These are phyloP conservation scores for Synodontis membranacea DNA, from an alignment of 2,113 vertebrate genomes.

Conservation along the genomic window DNA sequence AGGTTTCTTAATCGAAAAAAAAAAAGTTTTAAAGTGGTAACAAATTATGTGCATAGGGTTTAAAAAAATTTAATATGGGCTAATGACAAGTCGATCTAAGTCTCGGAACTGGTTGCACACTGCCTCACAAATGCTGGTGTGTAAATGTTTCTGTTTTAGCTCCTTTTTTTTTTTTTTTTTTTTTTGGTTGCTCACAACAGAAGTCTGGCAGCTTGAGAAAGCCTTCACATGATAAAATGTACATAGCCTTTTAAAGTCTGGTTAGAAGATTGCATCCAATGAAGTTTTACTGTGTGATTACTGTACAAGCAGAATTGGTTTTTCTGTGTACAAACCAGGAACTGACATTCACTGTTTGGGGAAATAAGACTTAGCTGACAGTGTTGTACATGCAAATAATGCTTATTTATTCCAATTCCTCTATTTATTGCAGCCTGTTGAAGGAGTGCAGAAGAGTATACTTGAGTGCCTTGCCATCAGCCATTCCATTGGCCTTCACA, in stretches of 20 bases:
- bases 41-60: neutral
- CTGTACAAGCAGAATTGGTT: neutral
- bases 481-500: conserved; percentile 80
- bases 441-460: conserved; percentile 80
- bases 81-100: neutral
- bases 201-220: neutral
- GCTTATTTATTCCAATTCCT: neutral
- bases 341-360: neutral
- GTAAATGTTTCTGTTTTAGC: neutral
- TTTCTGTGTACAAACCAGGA: neutral
- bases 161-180: no score
- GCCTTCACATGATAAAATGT: neutral
- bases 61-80: neutral
- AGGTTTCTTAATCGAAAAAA: neutral
- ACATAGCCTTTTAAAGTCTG: neutral
- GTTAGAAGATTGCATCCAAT: neutral
- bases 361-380: neutral
- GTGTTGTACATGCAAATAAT: neutral
- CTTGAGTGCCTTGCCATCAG: conserved; percentile 89
- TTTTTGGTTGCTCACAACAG: no score
- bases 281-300: neutral
- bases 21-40: neutral
- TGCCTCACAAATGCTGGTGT: neutral
- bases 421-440: conserved; percentile 71
- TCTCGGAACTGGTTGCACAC: neutral